A percentile compares a stretch with the other conserved stretches of the same genome.
Evolutionary conservation across 1,140 invertebrate species (phyloP).

Genomic region (Lucilia cuprina): DNA sequence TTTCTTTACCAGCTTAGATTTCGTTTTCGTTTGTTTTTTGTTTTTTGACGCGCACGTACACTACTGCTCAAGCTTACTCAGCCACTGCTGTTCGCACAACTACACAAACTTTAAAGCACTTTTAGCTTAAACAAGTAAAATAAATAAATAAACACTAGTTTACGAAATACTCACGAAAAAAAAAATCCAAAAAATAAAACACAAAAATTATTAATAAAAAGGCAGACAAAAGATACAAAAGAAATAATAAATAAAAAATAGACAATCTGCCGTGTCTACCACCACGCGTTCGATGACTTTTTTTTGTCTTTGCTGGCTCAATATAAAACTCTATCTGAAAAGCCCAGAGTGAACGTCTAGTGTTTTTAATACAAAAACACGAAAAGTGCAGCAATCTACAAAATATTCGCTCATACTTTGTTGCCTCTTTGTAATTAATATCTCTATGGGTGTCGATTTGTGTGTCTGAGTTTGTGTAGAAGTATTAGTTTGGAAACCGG

Average conservation of each 20-base stretch:
- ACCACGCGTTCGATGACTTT: constrained; percentile 18
- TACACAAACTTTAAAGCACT: not conserved
- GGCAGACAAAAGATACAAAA: too few species aligned
- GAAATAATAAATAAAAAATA: not conserved
- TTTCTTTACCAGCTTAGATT: not conserved
- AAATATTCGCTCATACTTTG: not conserved
- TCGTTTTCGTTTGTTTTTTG: constrained; percentile 20
- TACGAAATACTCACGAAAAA: not conserved
- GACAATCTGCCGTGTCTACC: not conserved
- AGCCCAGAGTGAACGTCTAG: constrained; percentile 19
- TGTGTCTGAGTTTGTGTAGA: not conserved
- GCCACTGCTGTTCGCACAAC: not conserved
- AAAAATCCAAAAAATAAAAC: too few species aligned
- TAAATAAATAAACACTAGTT: not conserved
- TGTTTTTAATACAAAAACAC: constrained; percentile 20
- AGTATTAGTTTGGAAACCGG: not conserved
- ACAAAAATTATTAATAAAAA: too few species aligned
- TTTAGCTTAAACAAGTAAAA: not conserved
- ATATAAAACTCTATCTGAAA: constrained; percentile 17
- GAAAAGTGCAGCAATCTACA: not conserved
- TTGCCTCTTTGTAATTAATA: not conserved
- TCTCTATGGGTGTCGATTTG: not conserved
- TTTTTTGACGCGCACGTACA: not conserved
- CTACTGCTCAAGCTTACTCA: not conserved
- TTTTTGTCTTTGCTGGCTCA: constrained; percentile 18